phyloP scores from a whole-genome alignment of 2,113 vertebrate species.

The Phalacrocorax aristotelis region DNA sequence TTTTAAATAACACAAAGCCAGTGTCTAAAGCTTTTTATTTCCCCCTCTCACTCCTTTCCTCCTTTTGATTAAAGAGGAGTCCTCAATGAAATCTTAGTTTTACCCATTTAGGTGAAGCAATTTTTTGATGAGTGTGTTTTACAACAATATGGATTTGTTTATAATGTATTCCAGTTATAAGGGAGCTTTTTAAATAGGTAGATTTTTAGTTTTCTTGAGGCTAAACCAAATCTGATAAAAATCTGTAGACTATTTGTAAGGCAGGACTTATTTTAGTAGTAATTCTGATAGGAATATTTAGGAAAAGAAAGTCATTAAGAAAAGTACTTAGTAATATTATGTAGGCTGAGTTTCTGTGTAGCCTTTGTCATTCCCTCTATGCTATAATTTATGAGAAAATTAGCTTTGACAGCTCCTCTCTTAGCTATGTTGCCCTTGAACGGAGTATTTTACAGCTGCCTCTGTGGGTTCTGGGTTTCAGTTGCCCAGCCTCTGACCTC shows the following conservation, averaged over 20 bases:
- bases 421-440: not conserved
- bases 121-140: not conserved
- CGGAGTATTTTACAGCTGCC: not conserved
- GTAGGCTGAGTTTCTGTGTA: not conserved
- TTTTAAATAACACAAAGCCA: not conserved
- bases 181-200: not conserved
- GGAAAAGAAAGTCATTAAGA: not conserved
- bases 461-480: not conserved
- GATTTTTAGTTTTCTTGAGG: not conserved
- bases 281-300: not conserved
- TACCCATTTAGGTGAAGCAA: not conserved
- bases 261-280: not conserved
- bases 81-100: not conserved
- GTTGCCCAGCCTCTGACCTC: not conserved
- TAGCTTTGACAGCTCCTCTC: not conserved
- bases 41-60: not conserved
- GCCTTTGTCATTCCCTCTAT: not conserved
- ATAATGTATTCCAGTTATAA: no score
- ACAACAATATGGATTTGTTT: not conserved
- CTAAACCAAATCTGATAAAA: not conserved
- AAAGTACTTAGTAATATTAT: not conserved
- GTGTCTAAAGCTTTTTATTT: not conserved
- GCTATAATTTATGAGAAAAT: not conserved
- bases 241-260: not conserved
- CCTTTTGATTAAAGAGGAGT: not conserved